A percentile compares a stretch with the other conserved stretches of the same genome.
Evolutionary conservation across 1,140 invertebrate species (phyloP).

Genomic region (Macrobrachium rosenbergii): DNA sequence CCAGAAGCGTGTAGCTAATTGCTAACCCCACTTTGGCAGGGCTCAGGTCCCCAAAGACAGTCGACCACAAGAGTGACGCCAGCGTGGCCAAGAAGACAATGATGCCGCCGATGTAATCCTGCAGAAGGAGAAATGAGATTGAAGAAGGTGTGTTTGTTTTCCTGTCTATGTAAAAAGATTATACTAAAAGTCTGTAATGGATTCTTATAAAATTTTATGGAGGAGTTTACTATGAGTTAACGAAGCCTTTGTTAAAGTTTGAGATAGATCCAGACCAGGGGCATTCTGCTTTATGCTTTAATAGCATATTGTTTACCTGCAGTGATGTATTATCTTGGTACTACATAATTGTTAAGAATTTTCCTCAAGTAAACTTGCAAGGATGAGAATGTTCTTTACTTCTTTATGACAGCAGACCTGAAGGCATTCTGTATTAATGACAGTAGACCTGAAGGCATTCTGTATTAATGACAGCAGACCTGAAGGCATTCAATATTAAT

Average conservation of each 20-base stretch:
- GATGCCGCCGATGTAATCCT: conserved; percentile 86
- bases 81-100: conserved; percentile 82
- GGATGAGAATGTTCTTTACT: too few relatives aligned
- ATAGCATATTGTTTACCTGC: neutral
- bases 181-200: neutral
- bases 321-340: neutral
- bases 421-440: too few relatives aligned
- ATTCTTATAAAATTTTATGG: neutral
- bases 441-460: too few relatives aligned
- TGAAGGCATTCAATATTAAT: too few relatives aligned
- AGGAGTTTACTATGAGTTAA: neutral
- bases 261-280: too few relatives aligned
- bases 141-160: neutral
- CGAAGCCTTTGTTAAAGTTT: too few relatives aligned
- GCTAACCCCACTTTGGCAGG: conserved; percentile 80
- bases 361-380: too few relatives aligned
- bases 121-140: conserved; percentile 27
- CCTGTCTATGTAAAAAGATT: neutral
- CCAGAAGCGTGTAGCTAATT: conserved; percentile 84
- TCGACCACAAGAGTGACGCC: conserved; percentile 72
- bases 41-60: conserved; percentile 69
- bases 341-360: too few relatives aligned
- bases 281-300: too few relatives aligned
- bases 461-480: too few relatives aligned
- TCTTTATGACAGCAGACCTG: too few relatives aligned